Base-by-base conservation (phyloP, 2,113 vertebrate species). In the Scortum barcoo region DNA sequence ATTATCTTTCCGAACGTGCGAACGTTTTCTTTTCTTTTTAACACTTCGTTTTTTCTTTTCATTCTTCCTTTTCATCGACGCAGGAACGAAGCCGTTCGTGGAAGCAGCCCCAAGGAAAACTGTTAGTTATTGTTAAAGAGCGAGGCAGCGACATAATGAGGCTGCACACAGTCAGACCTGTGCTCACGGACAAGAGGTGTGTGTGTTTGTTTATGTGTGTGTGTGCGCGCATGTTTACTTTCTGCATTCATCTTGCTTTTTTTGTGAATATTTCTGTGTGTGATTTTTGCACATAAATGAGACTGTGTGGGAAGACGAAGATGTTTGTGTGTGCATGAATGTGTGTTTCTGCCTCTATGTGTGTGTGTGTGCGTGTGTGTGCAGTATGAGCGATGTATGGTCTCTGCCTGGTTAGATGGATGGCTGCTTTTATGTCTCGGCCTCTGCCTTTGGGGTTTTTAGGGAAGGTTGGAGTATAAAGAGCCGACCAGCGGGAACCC, bases 341-440 rank as follows among this genome's bases (percentile, higher is more conserved):
- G 42, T 42, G 9, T 42, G 17, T 53, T n/a, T 56, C 26, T 10
- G 58, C 33, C 33, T 36, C 33, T 38, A 26, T 46, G 9, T 48
- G 3, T 60, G n/a, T 57, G 48, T 40, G 57, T 65, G 61, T 56
- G 22, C 0, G 0, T 44, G 1, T 36, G 10, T 65, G 67, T 60
- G 68, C 67, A 24, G 60, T 53, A 3, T 48, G 69, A 54, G 22
- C 70, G 56, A 69, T 74, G 77, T 54, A 78, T 57, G n/a, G 44
- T 2, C 12, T 36, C 75, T 36, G 53, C 58, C 74, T 44, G 33
- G 20, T 69, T 66, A 75, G 48, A 63, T 76, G 48, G 73, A 77
- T 69, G 60, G 72, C 44, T 72, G 84, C 81, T 78, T 84, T 86
- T 19, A 85, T 75, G 69, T 75, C 54, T 53, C 30, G 10, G 81